Conservation (phyloP, 2,888 invertebrate species). For the Eretmocerus hayati region DNA sequence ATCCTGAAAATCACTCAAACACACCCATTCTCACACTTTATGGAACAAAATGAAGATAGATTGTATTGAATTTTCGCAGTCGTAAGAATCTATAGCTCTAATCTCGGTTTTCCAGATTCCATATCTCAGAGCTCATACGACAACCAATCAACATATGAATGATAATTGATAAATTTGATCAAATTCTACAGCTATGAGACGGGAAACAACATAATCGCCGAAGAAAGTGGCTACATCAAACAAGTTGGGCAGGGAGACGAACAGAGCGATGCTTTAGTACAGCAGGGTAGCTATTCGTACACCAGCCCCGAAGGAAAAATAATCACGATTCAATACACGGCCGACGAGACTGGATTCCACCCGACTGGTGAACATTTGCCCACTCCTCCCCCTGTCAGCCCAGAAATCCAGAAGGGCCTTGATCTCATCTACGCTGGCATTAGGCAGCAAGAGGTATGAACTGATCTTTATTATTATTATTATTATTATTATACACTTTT, state of each 20-base stretch:
- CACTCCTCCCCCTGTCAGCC: constrained; percentile 74
- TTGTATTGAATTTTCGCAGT: too few relatives aligned
- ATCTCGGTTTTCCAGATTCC: too few relatives aligned
- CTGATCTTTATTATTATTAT: too few relatives aligned
- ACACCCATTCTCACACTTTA: too few relatives aligned
- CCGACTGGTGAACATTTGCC: constrained; percentile 76
- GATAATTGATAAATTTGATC: background rate
- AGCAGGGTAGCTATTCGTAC: constrained; percentile 72
- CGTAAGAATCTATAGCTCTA: too few relatives aligned
- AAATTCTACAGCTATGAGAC: constrained; percentile 62
- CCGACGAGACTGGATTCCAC: constrained; percentile 77
- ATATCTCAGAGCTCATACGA: too few relatives aligned
- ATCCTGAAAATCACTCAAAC: too few relatives aligned
- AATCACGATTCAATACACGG: constrained; percentile 70
- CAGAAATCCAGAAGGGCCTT: constrained; percentile 79
- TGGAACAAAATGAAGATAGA: too few relatives aligned
- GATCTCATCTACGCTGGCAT: constrained; percentile 83
- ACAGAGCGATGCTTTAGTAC: constrained; percentile 65
- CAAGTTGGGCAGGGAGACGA: constrained; percentile 62
- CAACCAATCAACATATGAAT: background rate
- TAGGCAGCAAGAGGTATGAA: constrained; percentile 55
- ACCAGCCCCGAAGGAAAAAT: constrained; percentile 71
- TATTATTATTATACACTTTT: too few relatives aligned
- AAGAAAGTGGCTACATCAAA: constrained; percentile 72
- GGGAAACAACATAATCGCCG: constrained; percentile 72